Base-by-base conservation (phyloP, 2,113 vertebrate genomes). In the Plectropomus leopardus region DNA sequence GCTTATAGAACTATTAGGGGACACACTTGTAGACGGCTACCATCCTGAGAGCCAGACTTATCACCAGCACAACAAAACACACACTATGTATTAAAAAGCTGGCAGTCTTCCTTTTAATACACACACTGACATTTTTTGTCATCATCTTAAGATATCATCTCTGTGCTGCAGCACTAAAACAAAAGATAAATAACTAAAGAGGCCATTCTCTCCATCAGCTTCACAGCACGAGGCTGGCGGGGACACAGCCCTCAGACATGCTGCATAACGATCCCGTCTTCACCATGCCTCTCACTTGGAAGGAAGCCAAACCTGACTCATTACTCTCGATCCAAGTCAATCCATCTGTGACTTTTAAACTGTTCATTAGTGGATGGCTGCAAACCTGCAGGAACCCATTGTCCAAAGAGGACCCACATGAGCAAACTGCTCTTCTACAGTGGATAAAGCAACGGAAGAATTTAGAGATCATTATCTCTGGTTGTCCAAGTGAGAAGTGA, bases 401-500 rank as follows among this genome's bases (percentile, higher is more conserved):
- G 60, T 64, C 60, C 26, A 69, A 63, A 72, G 45, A 78, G 55
- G 51, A 83, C 53, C 68, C 50, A 9, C 66, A 34, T 42, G 63
- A 73, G 23, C 72, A 71, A 55, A 32, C 14, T 5, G 4, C 58
- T 45, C 34, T 74, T 50, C 57, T 60, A 32, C 44, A 48, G 68
- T 17, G 55, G 3, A 11, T 78, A 68, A 73, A 66, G 50, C 45
- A 45, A 54, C 24, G 47, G 16, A 73, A 71, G 32, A 76, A 76
- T 85, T 86, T 57, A 83, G 68, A 59, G 64, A 77, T 90, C 80
- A 64, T 91, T 91, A 93, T 91, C 76, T 73, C 77, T 65, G 42
- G 24, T 40, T 74, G 76, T 71, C 70, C 69, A 83, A 73, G 77
- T 71, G 79, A 90, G 30, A 53, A 85, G 80, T 60, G 69, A 76